Evolutionary conservation across 2,797 vertebrate genomes (phyloP).

Genomic region (Pristis pectinata): DNA sequence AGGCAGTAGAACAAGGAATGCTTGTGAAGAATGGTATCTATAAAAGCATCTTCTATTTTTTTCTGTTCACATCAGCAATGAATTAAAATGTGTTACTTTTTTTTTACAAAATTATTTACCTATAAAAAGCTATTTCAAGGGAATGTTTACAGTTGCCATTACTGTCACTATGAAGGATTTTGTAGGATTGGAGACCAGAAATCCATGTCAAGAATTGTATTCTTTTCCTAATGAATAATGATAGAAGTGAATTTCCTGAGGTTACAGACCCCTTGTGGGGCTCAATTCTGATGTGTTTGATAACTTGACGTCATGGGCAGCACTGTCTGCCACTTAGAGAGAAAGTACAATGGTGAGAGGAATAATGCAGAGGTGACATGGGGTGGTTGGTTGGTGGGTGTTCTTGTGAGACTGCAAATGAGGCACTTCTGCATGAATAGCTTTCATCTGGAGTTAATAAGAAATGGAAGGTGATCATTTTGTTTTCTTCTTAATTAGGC

Average conservation of each 20-base stretch:
- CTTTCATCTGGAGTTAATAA: background rate
- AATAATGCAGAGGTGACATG: background rate
- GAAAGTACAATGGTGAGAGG: background rate
- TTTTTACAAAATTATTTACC: background rate
- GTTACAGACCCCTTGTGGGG: background rate
- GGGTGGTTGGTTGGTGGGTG: background rate
- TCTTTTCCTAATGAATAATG: background rate
- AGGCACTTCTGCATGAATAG: background rate
- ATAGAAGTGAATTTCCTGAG: background rate
- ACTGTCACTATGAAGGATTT: background rate
- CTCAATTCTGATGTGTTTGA: background rate
- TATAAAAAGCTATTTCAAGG: background rate
- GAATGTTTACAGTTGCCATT: background rate
- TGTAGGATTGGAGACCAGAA: background rate
- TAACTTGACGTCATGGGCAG: background rate
- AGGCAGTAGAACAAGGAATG: constrained; percentile 42
- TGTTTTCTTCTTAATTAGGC: background rate
- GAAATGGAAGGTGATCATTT: background rate
- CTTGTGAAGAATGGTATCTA: constrained; percentile 51
- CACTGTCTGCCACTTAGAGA: background rate
- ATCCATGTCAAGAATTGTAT: background rate
- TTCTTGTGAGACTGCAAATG: background rate
- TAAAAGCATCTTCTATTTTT: constrained; percentile 16
- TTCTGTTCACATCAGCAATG: background rate
- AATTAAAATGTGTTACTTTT: background rate